Evolutionary conservation across 2,888 invertebrate genomes (phyloP).

Genomic region (Lamellibrachia satsuma): DNA sequence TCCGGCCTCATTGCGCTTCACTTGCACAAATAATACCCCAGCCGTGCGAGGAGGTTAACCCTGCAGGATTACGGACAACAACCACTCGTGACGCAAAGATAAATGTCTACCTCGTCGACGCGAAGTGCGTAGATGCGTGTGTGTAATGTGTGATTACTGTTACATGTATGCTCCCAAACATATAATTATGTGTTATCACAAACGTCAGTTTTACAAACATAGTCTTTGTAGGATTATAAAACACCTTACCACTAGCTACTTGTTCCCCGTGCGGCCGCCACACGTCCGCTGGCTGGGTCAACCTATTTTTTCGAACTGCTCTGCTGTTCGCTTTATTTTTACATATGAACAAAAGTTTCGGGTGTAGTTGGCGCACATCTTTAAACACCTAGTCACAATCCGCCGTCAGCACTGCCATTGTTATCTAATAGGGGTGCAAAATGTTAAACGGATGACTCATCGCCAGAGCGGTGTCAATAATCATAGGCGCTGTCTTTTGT

Average conservation of each 20-base stretch:
- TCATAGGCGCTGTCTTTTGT: slow-evolving; percentile 1
- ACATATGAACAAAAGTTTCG: neutral
- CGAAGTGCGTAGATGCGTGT: neutral
- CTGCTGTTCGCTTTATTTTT: neutral
- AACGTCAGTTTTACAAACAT: neutral
- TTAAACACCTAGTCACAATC: neutral
- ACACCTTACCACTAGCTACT: neutral
- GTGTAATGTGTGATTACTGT: neutral
- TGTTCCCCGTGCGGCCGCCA: neutral
- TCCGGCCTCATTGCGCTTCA: neutral
- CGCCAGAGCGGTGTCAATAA: neutral
- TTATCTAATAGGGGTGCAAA: neutral
- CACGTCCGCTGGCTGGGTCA: neutral
- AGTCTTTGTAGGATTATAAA: neutral
- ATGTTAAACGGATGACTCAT: neutral
- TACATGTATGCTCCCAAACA: neutral
- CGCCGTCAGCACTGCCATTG: neutral
- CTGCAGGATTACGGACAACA: neutral
- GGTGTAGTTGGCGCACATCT: neutral
- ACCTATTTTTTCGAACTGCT: neutral
- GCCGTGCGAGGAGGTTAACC: neutral
- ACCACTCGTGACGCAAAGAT: neutral
- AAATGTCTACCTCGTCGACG: neutral
- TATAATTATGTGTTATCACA: neutral
- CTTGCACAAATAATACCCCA: neutral